These are phyloP conservation scores for Zeuzera pyrina DNA, from an alignment of 2,888 invertebrate genomes.

Conservation along the genomic window DNA sequence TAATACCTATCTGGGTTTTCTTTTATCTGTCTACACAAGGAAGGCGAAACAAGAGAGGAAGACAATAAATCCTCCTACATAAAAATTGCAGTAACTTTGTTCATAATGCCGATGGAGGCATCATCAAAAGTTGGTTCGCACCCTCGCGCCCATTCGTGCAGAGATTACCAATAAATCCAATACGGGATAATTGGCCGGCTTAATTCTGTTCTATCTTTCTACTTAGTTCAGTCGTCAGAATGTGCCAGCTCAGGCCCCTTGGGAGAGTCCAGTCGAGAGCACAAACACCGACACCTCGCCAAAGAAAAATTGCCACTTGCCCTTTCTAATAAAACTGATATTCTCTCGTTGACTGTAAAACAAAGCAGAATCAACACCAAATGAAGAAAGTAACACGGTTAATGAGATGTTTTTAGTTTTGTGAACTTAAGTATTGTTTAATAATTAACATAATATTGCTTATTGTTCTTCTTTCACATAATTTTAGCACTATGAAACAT, in stretches of 20 bases:
- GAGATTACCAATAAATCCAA: constrained; percentile 74
- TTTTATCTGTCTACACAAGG: constrained; percentile 60
- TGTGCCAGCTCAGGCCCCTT: constrained; percentile 69
- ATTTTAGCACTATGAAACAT: no score
- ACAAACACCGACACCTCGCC: constrained; percentile 45
- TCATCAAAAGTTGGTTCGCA: constrained; percentile 73
- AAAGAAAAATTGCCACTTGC: constrained; percentile 46
- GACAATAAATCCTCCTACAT: constrained; percentile 69
- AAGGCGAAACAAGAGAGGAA: constrained; percentile 54
- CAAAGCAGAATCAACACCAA: constrained; percentile 36
- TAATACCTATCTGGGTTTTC: constrained; percentile 46
- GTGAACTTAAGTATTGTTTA: no score
- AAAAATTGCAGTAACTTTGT: constrained; percentile 72
- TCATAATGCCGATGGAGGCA: constrained; percentile 69
- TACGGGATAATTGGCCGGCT: constrained; percentile 74
- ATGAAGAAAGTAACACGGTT: constrained; percentile 52
- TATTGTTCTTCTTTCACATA: no score
- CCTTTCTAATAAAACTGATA: constrained; percentile 35
- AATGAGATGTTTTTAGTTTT: constrained; percentile 54
- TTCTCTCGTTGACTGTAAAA: constrained; percentile 31
- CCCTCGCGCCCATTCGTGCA: constrained; percentile 73
- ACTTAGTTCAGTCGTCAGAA: constrained; percentile 74
- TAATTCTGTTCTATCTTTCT: constrained; percentile 74
- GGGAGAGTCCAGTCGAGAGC: constrained; percentile 62
- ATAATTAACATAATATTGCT: no score